Conservation (phyloP, 2,888 invertebrate genomes). For the Sepioteuthis lessoniana region DNA sequence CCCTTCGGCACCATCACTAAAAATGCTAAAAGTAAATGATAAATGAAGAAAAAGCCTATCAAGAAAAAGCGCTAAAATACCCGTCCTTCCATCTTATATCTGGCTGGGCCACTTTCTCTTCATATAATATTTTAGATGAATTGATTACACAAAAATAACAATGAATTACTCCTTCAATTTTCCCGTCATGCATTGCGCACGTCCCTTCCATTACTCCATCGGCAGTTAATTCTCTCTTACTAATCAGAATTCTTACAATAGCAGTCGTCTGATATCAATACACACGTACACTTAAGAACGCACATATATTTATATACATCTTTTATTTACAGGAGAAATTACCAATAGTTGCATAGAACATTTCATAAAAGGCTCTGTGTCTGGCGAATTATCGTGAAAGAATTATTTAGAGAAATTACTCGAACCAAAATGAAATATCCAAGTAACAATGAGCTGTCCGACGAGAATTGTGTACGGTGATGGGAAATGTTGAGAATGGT, state of each 20-base stretch:
- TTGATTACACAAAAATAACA: slow-evolving; percentile 33
- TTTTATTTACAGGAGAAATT: slow-evolving; percentile 33
- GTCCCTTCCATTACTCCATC: not conserved
- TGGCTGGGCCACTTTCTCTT: not conserved
- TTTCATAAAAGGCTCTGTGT: slow-evolving; percentile 33
- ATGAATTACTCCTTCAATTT: slow-evolving; percentile 33
- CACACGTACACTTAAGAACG: not conserved
- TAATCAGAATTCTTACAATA: slow-evolving; percentile 8
- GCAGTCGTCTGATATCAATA: not conserved
- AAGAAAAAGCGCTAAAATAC: not conserved
- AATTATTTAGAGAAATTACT: slow-evolving; percentile 3
- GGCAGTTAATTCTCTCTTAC: not conserved
- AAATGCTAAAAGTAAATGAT: not conserved
- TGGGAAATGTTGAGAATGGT: not conserved
- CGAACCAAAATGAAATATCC: not conserved
- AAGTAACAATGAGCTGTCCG: slow-evolving; percentile 33
- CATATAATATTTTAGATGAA: slow-evolving; percentile 20
- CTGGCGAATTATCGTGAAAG: slow-evolving; percentile 33
- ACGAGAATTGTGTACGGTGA: not conserved
- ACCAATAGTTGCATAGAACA: slow-evolving; percentile 10
- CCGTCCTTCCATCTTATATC: slow-evolving; percentile 33
- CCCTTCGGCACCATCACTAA: not conserved
- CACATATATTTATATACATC: not conserved
- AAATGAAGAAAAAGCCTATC: not conserved
- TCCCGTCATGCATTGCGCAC: not conserved